These are phyloP conservation scores for Hypomesus transpacificus DNA, from an alignment of 2,113 vertebrate species.

Conservation along the genomic window DNA sequence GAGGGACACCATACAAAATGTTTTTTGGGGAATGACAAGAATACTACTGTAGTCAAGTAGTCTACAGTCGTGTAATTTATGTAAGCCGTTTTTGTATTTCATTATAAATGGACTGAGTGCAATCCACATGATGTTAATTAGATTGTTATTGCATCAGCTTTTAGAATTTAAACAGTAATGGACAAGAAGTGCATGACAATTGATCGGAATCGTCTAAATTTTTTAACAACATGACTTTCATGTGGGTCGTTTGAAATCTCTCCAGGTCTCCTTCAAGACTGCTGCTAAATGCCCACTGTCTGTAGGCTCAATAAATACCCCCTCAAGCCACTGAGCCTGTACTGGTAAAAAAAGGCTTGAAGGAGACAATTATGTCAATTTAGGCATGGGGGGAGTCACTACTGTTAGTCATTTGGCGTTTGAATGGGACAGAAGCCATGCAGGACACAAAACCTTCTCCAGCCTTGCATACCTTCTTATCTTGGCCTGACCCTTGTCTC, in stretches of 20 bases:
- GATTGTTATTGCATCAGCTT: conserved; percentile 14
- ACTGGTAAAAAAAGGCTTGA: no score
- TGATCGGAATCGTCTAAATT: not conserved
- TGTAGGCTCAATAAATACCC: no score
- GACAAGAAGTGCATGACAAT: not conserved
- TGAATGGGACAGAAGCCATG: not conserved
- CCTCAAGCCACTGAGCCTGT: no score
- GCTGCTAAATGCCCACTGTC: no score
- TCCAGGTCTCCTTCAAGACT: no score
- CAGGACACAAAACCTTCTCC: not conserved
- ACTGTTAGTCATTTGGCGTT: not conserved
- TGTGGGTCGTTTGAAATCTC: no score
- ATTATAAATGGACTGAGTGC: not conserved
- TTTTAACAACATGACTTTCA: no score
- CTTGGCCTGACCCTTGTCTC: not conserved
- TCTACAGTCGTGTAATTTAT: not conserved
- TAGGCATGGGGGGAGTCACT: not conserved
- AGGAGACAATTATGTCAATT: no score
- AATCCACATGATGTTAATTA: conserved; percentile 6
- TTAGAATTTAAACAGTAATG: not conserved
- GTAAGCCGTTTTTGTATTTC: not conserved
- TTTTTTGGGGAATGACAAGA: not conserved
- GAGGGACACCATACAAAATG: not conserved
- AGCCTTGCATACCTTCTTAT: not conserved
- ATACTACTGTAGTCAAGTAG: not conserved